These are phyloP conservation scores for Enteromius fasciolatus DNA, from an alignment of 2,797 vertebrate species.

Conservation along the genomic window DNA sequence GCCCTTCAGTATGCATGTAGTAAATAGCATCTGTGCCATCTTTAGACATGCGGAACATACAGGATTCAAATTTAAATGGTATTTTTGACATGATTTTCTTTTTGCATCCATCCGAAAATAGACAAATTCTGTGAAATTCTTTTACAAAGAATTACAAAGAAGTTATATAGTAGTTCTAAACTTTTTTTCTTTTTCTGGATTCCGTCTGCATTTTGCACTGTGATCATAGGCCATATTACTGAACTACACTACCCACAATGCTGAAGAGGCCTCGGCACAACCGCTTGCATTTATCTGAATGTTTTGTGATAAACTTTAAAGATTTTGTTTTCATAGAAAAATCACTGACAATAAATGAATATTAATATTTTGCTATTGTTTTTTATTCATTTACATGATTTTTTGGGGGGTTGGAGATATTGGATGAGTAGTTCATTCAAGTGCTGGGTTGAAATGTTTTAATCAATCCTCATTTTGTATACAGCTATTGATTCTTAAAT, in stretches of 20 bases:
- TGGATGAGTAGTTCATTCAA: background rate
- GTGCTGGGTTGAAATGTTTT: background rate
- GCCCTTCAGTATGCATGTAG: background rate
- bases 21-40: background rate
- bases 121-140: too few relatives aligned
- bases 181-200: background rate
- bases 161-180: too few relatives aligned
- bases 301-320: background rate
- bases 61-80: background rate
- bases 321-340: background rate
- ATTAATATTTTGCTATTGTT: background rate
- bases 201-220: background rate
- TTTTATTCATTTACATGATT: background rate
- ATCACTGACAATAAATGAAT: background rate
- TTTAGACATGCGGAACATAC: background rate
- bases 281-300: background rate
- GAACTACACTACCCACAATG: background rate
- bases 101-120: background rate
- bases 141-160: too few relatives aligned
- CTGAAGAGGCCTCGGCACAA: background rate
- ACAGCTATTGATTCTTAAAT: background rate
- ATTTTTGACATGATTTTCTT: background rate
- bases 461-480: background rate
- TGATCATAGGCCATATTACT: background rate
- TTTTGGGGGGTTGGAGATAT: background rate